Base-by-base conservation (phyloP, 2,113 vertebrate genomes). In the Etheostoma spectabile region DNA sequence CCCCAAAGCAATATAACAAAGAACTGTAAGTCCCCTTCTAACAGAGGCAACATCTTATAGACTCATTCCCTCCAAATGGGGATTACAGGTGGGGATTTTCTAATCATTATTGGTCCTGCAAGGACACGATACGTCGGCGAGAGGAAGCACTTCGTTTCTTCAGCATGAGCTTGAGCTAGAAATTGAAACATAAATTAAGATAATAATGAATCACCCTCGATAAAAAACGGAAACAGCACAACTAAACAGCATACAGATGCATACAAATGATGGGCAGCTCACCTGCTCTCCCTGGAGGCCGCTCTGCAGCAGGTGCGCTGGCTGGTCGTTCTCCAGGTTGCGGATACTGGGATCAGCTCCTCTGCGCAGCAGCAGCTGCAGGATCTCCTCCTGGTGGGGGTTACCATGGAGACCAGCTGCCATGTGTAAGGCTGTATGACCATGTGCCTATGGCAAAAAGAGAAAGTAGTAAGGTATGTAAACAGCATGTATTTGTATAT, bases 391-490 rank as follows among this genome's bases (percentile, higher is more conserved):
- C 82, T 97, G 97, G 65, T 93, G 79, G 0, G 86, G 93, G 77
- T 93, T 95, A 8, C 93, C 91, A 33, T 96, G 96, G 53, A 98
- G 95, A 72, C 97, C 96, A 0, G 97, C 97, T 0, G 97, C 97
- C 97, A 98, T 98, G 92, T 98, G 97, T 69, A 98, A 92, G 4
- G 96, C 97, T 0, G 97, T 98, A 93, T 98, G 97, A 35, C 97
- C 97, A 0, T 98, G 97, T 27, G 97, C 97, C 97, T 98, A 75
- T 45, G 15, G 51, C 8, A 24, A 46, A 74, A 61, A 12, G 27
- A 18, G 59, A 18, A 16, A 18, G 53, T 7, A 71, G 19, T 35
- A 27, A 63, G 30, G 6, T 12, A 14, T 14, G 22, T 68, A 4
- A 30, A 22, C 35, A 38, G 30, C 8, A 19, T 11, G 27, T 63